Evolutionary conservation across 1,140 invertebrate species (phyloP).

Genomic region (Megalonaias nervosa): DNA sequence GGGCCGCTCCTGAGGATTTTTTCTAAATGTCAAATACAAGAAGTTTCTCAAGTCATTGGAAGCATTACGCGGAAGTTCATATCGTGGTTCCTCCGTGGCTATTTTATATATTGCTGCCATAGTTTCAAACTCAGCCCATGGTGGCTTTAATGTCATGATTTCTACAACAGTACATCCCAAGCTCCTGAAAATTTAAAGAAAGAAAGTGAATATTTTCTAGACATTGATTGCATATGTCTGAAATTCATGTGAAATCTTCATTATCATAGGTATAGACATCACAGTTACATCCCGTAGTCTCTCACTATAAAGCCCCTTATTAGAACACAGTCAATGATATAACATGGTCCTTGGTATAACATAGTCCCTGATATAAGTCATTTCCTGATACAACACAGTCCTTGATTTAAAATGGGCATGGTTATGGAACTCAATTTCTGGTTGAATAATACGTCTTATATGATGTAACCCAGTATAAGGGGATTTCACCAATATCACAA

Average conservation of each 20-base stretch:
- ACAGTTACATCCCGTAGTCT: neutral
- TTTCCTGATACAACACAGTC: too few species aligned
- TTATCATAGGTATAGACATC: neutral
- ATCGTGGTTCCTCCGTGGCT: conserved; percentile 66
- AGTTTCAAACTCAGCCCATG: conserved; percentile 67
- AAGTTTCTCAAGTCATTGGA: conserved; percentile 59
- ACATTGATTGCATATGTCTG: neutral
- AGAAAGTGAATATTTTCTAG: neutral
- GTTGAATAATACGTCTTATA: neutral
- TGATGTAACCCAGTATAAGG: too few species aligned
- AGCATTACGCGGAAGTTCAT: conserved; percentile 55
- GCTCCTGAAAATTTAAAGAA: conserved; percentile 60
- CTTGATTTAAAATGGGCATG: too few species aligned
- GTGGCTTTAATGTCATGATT: conserved; percentile 68
- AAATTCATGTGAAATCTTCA: neutral
- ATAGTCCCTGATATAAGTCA: too few species aligned
- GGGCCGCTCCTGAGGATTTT: conserved; percentile 54
- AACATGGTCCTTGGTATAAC: too few species aligned
- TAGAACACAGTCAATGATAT: too few species aligned
- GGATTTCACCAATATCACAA: too few species aligned
- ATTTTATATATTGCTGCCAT: conserved; percentile 72
- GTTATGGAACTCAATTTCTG: neutral
- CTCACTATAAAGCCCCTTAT: neutral
- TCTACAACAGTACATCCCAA: conserved; percentile 70
- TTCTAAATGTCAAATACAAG: conserved; percentile 59